Base-by-base conservation (phyloP, 2,113 vertebrate genomes). In the Seriola aureovittata region DNA sequence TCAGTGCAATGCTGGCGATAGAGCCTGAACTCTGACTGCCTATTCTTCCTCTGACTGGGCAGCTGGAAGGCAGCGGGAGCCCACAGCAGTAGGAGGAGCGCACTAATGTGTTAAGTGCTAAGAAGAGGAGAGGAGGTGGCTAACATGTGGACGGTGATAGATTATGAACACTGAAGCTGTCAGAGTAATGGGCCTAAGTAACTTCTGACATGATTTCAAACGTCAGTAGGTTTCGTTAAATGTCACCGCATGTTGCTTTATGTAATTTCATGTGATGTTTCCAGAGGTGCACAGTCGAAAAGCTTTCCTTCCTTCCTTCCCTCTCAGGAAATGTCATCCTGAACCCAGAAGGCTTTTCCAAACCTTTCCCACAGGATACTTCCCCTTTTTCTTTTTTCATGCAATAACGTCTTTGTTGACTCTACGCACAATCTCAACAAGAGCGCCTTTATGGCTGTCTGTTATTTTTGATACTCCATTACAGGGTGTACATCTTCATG, bases 41-140 rank as follows among this genome's bases (percentile, higher is more conserved):
- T 66, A 36, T 72, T 78, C 64, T 75, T 66, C 60, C 62, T 76
- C 40, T 12, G 48, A 71, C 50, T 29, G 63, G 72, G 81, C 66
- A 72, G 78, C 80, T 21, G 72, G 68, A 11, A 78, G 68, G 71
- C 85, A 44, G 74, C 48, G 25, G 70, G 62, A 57, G 64, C 29
- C 40, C 65, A 68, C 23, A 40, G 62, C 67, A 29, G 68, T 2
- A 36, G 57, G 40, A 83, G 63, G 14, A 75, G 40, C 9, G 40
- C 1, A 62, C 46, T 14, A 42, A 23, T 62, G 75, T 69, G 64
- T 55, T 48, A 76, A 82, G 83, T 52, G 71, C 55, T 60, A 0
- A 0, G 16, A 38, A 54, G 60, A 38, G 17, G 68, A 50, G 19
- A 68, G 54, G 71, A 62, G 54, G 64, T 38, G 67, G 65, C 73